Evolutionary conservation across 2,113 vertebrate species (phyloP).

Genomic region (Neodontobutis hainanensis): DNA sequence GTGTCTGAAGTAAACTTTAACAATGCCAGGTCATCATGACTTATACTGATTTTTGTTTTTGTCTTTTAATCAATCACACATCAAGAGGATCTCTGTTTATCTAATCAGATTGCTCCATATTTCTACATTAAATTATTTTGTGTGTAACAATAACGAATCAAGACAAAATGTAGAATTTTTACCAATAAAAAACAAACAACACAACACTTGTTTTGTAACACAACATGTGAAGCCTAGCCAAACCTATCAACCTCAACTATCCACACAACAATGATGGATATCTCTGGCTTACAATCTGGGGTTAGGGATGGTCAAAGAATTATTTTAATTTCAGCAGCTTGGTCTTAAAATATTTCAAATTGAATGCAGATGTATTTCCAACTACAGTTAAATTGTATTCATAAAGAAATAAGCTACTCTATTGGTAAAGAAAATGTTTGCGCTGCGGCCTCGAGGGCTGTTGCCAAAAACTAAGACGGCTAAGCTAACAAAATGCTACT

Average conservation of each 20-base stretch:
- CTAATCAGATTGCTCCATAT: neutral
- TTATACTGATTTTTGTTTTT: slow-evolving; percentile 47
- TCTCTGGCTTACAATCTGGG: slow-evolving; percentile 56
- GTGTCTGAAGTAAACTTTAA: slow-evolving; percentile 36
- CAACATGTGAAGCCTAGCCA: slow-evolving; percentile 45
- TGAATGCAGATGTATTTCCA: slow-evolving; percentile 5
- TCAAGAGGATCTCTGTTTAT: slow-evolving; percentile 52
- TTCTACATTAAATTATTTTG: too few species aligned
- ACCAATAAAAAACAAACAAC: neutral
- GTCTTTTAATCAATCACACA: slow-evolving; percentile 48
- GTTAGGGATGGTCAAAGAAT: slow-evolving; percentile 35
- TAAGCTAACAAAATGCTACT: neutral
- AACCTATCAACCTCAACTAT: slow-evolving; percentile 51
- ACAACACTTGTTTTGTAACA: slow-evolving; percentile 64
- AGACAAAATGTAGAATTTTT: too few species aligned
- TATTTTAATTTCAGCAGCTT: slow-evolving; percentile 35
- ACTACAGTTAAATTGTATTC: neutral
- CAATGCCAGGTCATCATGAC: slow-evolving; percentile 20
- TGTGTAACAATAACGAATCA: too few species aligned
- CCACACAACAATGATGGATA: slow-evolving; percentile 70
- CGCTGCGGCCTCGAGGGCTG: neutral
- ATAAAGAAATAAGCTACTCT: neutral
- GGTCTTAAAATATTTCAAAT: slow-evolving; percentile 26
- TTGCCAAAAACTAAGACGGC: neutral
- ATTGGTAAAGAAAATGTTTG: neutral